Evolutionary conservation across 2,888 invertebrate species (phyloP), one percentile per base, ranked within the genome.

Genomic region (Ommatoiulus sabulosus): DNA sequence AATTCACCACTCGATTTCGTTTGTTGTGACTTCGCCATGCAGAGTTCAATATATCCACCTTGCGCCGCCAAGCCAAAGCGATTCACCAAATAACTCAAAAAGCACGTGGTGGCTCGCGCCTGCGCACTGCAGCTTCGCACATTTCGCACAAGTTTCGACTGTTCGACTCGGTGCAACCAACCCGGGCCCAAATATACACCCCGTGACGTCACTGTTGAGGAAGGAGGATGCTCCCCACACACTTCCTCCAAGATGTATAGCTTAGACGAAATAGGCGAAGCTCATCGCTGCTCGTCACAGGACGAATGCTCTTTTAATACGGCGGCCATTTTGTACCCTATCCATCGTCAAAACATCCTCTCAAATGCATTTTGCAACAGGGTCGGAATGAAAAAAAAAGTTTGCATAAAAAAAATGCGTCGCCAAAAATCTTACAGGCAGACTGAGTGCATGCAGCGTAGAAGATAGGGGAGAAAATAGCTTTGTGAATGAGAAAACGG

Each of bases 141-240:
- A 20, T 24, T 72, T 10, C 24, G 24, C 72, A 35, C 12, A n/a
- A 63, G 4, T 63, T 63, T 63, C n/a, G 17, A 17, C 63, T 63
- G 7, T 35, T 5, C 63, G n/a, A 63, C n/a, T 24, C 24, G 72
- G 4, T 24, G 24, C 48, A 48, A 48, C 48, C 12, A 35, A 48
- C 48, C 48, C 48, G 48, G 48, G 48, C 80, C 80, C 80, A 80
- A 80, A 80, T 80, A 35, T 80, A 80, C 80, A 80, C 80, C 80
- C 24, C 35, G 72, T 80, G 80, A 80, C 80, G 80, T 80, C 80
- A 80, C 35, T 20, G 72, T 72, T 52, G 72, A 80, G 80, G 35
- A 80, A 80, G 35, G 80, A 80, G 80, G 80, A 80, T 80, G 80
- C 80, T 80, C 80, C 80, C 80, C 80, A 80, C 80, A 80, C 80